These are phyloP conservation scores for Iphiclides podalirius DNA, from an alignment of 2,888 invertebrate species.

Conservation along the genomic window DNA sequence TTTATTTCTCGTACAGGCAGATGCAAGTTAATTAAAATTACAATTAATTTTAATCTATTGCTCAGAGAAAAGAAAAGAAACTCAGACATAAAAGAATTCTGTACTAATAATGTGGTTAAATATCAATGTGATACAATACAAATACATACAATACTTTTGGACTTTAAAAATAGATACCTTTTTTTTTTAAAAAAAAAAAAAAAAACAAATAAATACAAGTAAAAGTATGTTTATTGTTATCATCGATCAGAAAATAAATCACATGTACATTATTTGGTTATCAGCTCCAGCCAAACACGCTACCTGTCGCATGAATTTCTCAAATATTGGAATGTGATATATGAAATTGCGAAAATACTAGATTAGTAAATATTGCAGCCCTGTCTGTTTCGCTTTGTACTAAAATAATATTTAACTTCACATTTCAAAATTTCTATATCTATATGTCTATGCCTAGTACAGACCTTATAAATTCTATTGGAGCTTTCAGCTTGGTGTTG, in stretches of 20 bases:
- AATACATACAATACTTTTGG: too few species aligned
- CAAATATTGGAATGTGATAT: conserved; percentile 65
- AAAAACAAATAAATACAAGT: conserved; percentile 27
- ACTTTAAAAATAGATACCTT: too few species aligned
- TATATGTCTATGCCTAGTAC: conserved; percentile 43
- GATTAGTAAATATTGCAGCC: conserved; percentile 38
- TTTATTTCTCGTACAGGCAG: too few species aligned
- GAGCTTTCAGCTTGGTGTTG: conserved; percentile 46
- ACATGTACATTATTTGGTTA: conserved; percentile 69
- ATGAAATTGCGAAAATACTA: conserved; percentile 35
- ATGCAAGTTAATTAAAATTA: too few species aligned
- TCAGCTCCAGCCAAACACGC: conserved; percentile 60
- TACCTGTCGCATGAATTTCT: conserved; percentile 40
- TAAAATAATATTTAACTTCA: conserved; percentile 25
- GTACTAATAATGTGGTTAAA: too few species aligned
- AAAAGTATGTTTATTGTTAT: conserved; percentile 61
- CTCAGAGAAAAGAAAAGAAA: too few species aligned
- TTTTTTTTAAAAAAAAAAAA: too few species aligned
- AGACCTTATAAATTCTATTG: conserved; percentile 35
- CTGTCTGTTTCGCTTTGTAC: conserved; percentile 42
- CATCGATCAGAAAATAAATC: conserved; percentile 63
- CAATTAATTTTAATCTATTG: too few species aligned
- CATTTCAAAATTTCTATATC: conserved; percentile 38
- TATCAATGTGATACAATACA: too few species aligned
- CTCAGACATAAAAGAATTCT: too few species aligned